These are phyloP conservation scores for Hippocampus guttulatus DNA, from an alignment of 2,113 vertebrate genomes.

Conservation along the genomic window DNA sequence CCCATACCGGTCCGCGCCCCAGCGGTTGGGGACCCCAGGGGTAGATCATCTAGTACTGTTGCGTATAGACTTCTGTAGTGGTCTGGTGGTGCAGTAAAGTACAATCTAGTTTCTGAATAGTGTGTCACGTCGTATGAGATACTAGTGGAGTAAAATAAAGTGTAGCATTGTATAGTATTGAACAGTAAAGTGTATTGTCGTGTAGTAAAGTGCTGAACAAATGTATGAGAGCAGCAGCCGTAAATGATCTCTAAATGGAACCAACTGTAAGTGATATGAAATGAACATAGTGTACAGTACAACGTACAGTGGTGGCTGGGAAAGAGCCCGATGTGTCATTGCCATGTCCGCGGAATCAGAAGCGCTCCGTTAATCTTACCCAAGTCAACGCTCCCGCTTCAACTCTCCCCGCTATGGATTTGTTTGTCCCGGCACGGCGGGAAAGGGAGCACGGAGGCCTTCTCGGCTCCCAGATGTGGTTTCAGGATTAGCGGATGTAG, in stretches of 20 bases:
- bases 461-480: constrained; percentile 5
- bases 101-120: background rate
- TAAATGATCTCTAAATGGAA: background rate
- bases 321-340: background rate
- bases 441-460: constrained; percentile 2
- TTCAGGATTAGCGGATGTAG: constrained; percentile 9
- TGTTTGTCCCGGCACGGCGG: background rate
- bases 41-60: no score
- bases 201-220: background rate
- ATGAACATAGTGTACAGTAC: background rate
- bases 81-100: no score
- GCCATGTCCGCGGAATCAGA: background rate
- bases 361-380: background rate
- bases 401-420: background rate
- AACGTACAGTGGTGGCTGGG: background rate
- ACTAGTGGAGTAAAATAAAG: no score
- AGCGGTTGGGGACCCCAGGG: no score
- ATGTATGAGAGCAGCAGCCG: background rate
- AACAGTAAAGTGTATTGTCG: background rate
- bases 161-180: no score
- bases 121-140: no score
- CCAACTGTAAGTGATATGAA: background rate
- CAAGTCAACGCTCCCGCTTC: background rate
- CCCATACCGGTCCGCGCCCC: no score
- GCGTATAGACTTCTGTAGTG: no score